Evolutionary conservation across 2,888 invertebrate genomes (phyloP).

Genomic region (Pristionchus japonicus): DNA sequence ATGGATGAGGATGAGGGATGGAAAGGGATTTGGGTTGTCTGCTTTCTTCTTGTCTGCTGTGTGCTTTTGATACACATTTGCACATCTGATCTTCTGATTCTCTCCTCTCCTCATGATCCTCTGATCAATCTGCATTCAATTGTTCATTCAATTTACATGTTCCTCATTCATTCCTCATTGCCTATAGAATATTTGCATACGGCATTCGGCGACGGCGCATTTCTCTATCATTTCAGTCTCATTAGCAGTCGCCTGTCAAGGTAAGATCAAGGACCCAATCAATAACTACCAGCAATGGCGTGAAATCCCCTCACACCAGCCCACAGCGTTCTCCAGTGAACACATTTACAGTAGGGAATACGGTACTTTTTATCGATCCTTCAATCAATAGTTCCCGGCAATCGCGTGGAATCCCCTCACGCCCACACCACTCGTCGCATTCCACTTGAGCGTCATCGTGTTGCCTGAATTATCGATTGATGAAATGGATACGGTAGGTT

Average conservation of each 20-base stretch:
- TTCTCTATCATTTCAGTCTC: no score
- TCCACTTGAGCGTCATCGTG: not conserved
- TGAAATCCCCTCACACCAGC: not conserved
- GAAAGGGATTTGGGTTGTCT: not conserved
- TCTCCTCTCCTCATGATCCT: no score
- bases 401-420: constrained; percentile 1
- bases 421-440: not conserved
- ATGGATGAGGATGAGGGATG: not conserved
- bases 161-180: no score
- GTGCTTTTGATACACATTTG: no score
- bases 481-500: no score
- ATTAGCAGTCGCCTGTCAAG: no score
- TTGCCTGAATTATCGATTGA: not conserved
- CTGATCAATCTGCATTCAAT: no score
- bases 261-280: no score
- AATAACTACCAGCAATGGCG: not conserved
- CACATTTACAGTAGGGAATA: not conserved
- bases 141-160: no score
- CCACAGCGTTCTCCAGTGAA: not conserved
- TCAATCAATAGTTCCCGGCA: not conserved
- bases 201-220: no score
- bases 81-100: no score
- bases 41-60: not conserved
- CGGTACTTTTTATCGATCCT: not conserved
- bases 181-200: no score